Conservation (phyloP, 2,113 vertebrate genomes). For the Apteryx mantelli region DNA sequence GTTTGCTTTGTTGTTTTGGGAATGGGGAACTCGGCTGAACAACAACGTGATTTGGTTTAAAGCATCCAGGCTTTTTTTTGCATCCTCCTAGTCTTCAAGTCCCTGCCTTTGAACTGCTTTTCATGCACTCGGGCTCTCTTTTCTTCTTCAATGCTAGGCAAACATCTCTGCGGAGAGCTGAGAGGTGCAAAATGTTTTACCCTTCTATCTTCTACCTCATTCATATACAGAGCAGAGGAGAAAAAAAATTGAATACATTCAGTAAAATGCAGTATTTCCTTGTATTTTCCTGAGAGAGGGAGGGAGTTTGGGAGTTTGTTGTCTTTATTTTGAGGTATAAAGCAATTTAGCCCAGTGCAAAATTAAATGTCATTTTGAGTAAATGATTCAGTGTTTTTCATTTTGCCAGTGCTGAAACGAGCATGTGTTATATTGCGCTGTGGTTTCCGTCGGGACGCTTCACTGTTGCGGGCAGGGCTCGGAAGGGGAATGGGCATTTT, state of each 20-base stretch:
- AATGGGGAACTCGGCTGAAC: too few relatives aligned
- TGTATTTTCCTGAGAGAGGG: not conserved
- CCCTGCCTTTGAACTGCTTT: not conserved
- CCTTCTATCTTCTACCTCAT: not conserved
- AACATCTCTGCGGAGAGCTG: not conserved
- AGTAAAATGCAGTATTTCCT: not conserved
- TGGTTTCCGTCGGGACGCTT: not conserved
- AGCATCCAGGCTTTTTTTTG: too few relatives aligned
- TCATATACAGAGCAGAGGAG: not conserved
- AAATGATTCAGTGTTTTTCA: not conserved
- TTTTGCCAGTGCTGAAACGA: not conserved
- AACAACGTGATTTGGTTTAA: too few relatives aligned
- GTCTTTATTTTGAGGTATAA: not conserved
- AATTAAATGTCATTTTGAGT: conserved; percentile 9
- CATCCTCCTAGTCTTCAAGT: too few relatives aligned
- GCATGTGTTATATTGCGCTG: not conserved
- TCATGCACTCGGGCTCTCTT: not conserved
- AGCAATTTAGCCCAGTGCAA: not conserved
- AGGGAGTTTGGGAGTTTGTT: not conserved
- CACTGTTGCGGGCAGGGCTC: not conserved
- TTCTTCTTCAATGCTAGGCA: not conserved
- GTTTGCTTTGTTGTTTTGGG: too few relatives aligned
- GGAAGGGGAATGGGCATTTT: not conserved
- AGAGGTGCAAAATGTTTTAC: not conserved
- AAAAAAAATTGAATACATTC: not conserved